phyloP scores from a whole-genome alignment of 2,797 vertebrate genomes.

The Trachurus trachurus region DNA sequence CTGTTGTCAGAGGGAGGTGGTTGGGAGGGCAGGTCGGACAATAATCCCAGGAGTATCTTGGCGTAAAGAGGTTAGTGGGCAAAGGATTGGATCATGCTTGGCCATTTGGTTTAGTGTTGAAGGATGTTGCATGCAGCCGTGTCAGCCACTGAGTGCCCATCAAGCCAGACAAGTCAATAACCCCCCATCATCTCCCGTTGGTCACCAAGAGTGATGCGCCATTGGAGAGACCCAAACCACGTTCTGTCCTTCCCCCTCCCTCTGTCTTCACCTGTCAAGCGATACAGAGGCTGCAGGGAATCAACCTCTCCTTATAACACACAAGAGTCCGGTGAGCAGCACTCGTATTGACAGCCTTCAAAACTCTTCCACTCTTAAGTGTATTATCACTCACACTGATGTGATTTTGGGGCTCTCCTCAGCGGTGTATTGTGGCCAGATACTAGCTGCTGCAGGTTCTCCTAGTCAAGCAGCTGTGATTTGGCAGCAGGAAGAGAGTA shows the following conservation, averaged over 20 bases:
- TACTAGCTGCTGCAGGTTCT: slow-evolving; percentile 34
- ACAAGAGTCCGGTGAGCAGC: slow-evolving; percentile 56
- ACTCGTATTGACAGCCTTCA: slow-evolving; percentile 67
- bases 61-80: slow-evolving; percentile 68
- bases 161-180: slow-evolving; percentile 70
- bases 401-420: slow-evolving; percentile 52
- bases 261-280: slow-evolving; percentile 69
- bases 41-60: slow-evolving; percentile 59
- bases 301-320: slow-evolving; percentile 62
- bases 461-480: slow-evolving; percentile 44
- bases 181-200: slow-evolving; percentile 66
- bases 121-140: slow-evolving; percentile 58
- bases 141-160: slow-evolving; percentile 68
- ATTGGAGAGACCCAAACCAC: slow-evolving; percentile 57
- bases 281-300: slow-evolving; percentile 54
- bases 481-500: slow-evolving; percentile 28
- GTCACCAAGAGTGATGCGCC: slow-evolving; percentile 58
- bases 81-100: slow-evolving; percentile 55
- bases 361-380: slow-evolving; percentile 58
- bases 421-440: slow-evolving; percentile 47
- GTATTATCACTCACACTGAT: slow-evolving; percentile 62
- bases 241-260: slow-evolving; percentile 19
- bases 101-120: slow-evolving; percentile 58
- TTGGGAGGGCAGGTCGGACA: slow-evolving; percentile 31
- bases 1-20: slow-evolving; percentile 16